Percentiles rank a stretch among this genome's conserved stretches.
phyloP scores from a whole-genome alignment of 2,888 invertebrate genomes.

The Philhelius pedissequus region DNA sequence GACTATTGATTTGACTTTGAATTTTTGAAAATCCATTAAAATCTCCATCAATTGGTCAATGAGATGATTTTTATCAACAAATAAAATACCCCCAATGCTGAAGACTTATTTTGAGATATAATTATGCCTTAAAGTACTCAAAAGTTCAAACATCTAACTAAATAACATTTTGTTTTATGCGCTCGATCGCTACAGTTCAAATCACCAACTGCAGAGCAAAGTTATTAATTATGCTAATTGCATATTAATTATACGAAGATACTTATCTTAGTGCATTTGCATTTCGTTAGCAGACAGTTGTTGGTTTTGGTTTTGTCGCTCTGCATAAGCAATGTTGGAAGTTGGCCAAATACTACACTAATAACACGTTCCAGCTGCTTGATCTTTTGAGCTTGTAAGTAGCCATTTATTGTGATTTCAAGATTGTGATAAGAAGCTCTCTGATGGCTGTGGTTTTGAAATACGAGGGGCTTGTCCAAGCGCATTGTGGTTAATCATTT shows the following conservation, averaged over 20 bases:
- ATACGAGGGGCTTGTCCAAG: background rate
- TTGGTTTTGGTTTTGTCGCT: background rate
- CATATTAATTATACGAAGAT: slow-evolving; percentile 62
- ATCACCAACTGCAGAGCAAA: slow-evolving; percentile 9
- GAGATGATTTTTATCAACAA: background rate
- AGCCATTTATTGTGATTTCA: slow-evolving; percentile 19
- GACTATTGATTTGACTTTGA: background rate
- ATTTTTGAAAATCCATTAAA: background rate
- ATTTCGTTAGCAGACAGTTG: slow-evolving; percentile 35
- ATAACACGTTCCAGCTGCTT: slow-evolving; percentile 60
- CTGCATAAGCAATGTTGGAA: background rate
- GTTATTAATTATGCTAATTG: slow-evolving; percentile 64
- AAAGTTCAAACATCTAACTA: slow-evolving; percentile 41
- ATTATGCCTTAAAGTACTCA: slow-evolving; percentile 20
- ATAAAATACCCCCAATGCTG: background rate
- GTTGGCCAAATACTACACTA: slow-evolving; percentile 45
- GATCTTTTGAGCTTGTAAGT: slow-evolving; percentile 40
- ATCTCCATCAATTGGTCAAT: background rate
- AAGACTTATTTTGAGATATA: background rate
- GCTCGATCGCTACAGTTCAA: background rate
- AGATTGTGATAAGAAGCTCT: slow-evolving; percentile 32
- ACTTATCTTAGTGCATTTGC: slow-evolving; percentile 56
- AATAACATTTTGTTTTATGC: slow-evolving; percentile 33
- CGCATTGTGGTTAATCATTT: slow-evolving; percentile 6
- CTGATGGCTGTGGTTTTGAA: background rate